These are phyloP conservation scores for Tinea trinotella DNA, from an alignment of 2,888 invertebrate species.

Conservation along the genomic window DNA sequence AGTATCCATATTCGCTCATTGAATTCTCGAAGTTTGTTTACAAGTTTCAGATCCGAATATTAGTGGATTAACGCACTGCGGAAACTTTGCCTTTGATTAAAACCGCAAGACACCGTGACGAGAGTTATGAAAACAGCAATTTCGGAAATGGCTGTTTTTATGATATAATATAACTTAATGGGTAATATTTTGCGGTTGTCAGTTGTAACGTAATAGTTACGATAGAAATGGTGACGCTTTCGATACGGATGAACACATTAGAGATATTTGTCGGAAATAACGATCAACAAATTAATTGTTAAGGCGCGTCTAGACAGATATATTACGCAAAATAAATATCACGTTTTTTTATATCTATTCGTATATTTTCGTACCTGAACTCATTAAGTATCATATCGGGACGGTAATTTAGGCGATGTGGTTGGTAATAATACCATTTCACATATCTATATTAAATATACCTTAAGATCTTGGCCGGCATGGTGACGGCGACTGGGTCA, in stretches of 20 bases:
- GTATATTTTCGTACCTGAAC: too few relatives aligned
- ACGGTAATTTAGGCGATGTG: too few relatives aligned
- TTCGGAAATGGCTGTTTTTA: conserved; percentile 19
- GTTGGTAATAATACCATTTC: too few relatives aligned
- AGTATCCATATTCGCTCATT: neutral
- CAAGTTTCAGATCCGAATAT: conserved; percentile 30
- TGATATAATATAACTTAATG: conserved; percentile 11
- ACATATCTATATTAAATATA: too few relatives aligned
- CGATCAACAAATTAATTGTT: neutral
- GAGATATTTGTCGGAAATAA: neutral
- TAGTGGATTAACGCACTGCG: conserved; percentile 42
- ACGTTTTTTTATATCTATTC: too few relatives aligned
- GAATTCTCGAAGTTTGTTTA: conserved; percentile 1
- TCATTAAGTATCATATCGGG: too few relatives aligned
- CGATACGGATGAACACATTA: neutral
- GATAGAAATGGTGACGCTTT: neutral
- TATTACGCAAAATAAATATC: too few relatives aligned
- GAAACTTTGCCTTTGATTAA: conserved; percentile 46
- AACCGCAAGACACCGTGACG: conserved; percentile 40
- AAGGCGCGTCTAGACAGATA: neutral
- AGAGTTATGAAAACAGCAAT: conserved; percentile 34
- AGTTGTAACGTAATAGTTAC: neutral
- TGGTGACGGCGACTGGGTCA: too few relatives aligned
- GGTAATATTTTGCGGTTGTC: conserved; percentile 6
- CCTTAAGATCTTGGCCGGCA: too few relatives aligned